These are phyloP conservation scores for Lobophora halterata DNA, from an alignment of 2,888 invertebrate species.

Conservation along the genomic window DNA sequence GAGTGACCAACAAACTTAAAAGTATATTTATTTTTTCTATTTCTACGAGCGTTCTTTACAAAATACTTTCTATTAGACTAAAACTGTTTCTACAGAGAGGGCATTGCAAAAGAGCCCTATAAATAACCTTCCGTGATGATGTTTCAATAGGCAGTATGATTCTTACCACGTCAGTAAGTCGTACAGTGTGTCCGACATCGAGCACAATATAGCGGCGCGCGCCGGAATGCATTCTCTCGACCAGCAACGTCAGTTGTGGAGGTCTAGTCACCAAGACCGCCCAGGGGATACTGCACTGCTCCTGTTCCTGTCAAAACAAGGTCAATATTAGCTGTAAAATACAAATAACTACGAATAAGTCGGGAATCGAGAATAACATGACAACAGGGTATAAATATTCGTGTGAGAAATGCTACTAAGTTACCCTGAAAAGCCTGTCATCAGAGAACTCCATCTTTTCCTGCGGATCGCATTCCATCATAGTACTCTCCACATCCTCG, in stretches of 20 bases:
- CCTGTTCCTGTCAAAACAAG: constrained; percentile 51
- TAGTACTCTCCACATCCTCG: constrained; percentile 65
- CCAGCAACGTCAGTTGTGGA: constrained; percentile 92
- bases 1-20: too few relatives aligned
- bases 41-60: too few relatives aligned
- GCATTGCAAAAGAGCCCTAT: too few relatives aligned
- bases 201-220: constrained; percentile 95
- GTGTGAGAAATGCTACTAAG: too few relatives aligned
- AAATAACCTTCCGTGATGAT: too few relatives aligned
- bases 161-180: constrained; percentile 90
- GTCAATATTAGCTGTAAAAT: constrained; percentile 1
- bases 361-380: too few relatives aligned
- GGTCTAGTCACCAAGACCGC: constrained; percentile 89
- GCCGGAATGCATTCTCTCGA: constrained; percentile 96
- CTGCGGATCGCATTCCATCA: constrained; percentile 75
- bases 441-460: constrained; percentile 65
- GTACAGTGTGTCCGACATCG: constrained; percentile 93
- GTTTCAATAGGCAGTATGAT: too few relatives aligned
- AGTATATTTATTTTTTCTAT: too few relatives aligned
- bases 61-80: too few relatives aligned
- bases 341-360: too few relatives aligned
- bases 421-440: constrained; percentile 57
- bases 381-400: too few relatives aligned
- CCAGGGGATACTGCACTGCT: constrained; percentile 83
- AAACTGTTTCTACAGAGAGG: too few relatives aligned